Evolutionary conservation across 1,140 invertebrate genomes (phyloP), one percentile per base, ranked within the genome.

Genomic region (Drosophila athabasca): DNA sequence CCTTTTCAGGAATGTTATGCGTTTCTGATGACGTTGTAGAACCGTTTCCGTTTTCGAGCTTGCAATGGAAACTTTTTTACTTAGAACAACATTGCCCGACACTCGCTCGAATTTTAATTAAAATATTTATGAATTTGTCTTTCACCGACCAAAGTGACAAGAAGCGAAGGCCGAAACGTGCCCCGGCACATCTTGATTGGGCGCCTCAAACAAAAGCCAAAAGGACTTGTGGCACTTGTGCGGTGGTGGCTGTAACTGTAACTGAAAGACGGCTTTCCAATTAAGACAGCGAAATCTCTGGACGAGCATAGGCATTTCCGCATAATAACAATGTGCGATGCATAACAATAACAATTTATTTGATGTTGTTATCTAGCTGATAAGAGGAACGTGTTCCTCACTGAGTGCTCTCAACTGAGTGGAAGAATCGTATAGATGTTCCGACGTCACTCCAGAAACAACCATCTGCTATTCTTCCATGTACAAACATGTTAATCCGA

Each of bases 101-200:
- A 75, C 81, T 66, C 75, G 76, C 75, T 82, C 79, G 58, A 75
- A 58, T 79, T 82, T 83, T 84, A 82, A 82, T 82, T 82, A 82
- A 82, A 82, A 82, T 83, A 82, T 82, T 82, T 83, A 83, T 82
- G 79, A 82, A 83, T 82, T 79, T 70, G 65, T 83, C 79, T 83
- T 66, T 48, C 11, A 9, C 15, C 24, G 31, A 17, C 39, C n/a
- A 13, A 50, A 67, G 49, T 29, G n/a, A 54, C 64, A 64, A 69
- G 69, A 69, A 62, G 57, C 9, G n/a, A 58, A 51, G 26, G 15
- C 26, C 19, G 22, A 70, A 69, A 65, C 55, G 44, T 69, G 26
- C 46, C 41, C 22, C 26, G 41, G 49, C 60, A 51, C 62, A 75
- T 82, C 79, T 79, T 75, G 79, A 83, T 82, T 68, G 55, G 29